phyloP scores from a whole-genome alignment of 2,888 invertebrate genomes.

The Chymomyza caudatula region DNA sequence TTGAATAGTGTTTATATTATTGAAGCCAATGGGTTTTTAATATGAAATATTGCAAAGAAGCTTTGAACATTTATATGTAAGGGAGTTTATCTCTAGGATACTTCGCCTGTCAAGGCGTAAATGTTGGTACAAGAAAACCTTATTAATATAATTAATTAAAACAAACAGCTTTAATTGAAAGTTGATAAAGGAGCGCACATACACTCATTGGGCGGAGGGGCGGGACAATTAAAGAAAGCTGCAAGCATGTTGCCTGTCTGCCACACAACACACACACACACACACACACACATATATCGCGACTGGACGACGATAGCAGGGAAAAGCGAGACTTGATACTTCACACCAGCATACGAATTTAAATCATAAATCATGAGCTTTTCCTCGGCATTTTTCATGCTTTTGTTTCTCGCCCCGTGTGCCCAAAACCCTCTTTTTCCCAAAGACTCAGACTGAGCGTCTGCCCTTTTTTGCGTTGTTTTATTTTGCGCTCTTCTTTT shows the following conservation, averaged over 20 bases:
- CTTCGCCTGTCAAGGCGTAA: conserved; percentile 7
- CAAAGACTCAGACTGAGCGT: neutral
- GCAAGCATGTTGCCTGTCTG: conserved; percentile 36
- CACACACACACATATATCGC: neutral
- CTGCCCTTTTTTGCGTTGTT: conserved; percentile 17
- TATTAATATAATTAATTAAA: conserved; percentile 68
- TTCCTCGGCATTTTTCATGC: conserved; percentile 64
- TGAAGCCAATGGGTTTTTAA: conserved; percentile 54
- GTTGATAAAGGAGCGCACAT: conserved; percentile 9
- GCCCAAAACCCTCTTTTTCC: neutral
- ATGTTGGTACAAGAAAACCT: conserved; percentile 47
- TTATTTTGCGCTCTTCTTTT: conserved; percentile 21
- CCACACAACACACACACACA: conserved; percentile 8
- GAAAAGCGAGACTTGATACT: conserved; percentile 37
- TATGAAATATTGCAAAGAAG: conserved; percentile 32
- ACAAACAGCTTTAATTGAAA: conserved; percentile 63
- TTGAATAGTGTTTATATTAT: no score
- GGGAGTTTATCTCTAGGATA: neutral
- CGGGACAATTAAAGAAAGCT: conserved; percentile 64
- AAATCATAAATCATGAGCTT: conserved; percentile 77
- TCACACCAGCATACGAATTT: conserved; percentile 68
- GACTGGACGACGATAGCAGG: no score
- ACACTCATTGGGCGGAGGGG: conserved; percentile 4
- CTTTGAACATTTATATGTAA: conserved; percentile 7
- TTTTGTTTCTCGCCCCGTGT: conserved; percentile 34